These are phyloP conservation scores for Dicranocentrus wangi DNA, from an alignment of 2,888 invertebrate genomes.

Conservation along the genomic window DNA sequence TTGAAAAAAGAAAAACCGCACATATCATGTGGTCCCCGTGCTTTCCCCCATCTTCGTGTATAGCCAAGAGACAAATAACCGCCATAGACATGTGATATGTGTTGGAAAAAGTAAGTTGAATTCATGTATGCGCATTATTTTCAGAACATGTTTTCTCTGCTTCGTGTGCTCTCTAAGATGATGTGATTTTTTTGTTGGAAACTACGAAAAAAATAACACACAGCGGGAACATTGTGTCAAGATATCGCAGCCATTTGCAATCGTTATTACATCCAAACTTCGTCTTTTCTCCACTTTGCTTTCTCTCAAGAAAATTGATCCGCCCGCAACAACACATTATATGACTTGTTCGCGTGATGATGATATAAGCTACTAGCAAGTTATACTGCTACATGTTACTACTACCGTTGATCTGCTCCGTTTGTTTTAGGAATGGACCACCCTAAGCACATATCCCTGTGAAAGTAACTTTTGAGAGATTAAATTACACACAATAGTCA, in stretches of 20 bases:
- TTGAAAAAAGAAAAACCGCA: too few relatives aligned
- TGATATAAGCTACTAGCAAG: neutral
- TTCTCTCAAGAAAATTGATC: neutral
- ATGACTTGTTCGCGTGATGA: constrained; percentile 3
- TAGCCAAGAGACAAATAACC: constrained; percentile 11
- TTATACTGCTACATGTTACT: neutral
- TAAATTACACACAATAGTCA: too few relatives aligned
- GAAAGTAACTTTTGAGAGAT: too few relatives aligned
- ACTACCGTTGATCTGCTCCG: neutral
- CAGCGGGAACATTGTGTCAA: constrained; percentile 26
- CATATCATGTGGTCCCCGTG: too few relatives aligned
- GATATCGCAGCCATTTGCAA: constrained; percentile 27
- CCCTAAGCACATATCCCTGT: too few relatives aligned
- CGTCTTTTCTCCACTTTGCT: neutral
- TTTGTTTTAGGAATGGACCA: too few relatives aligned
- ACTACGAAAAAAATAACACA: constrained; percentile 15
- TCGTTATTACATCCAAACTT: constrained; percentile 12
- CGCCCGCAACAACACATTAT: neutral
- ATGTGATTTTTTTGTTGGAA: constrained; percentile 16
- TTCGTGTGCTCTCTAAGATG: neutral
- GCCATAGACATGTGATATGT: constrained; percentile 27
- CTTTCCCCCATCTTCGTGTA: neutral
- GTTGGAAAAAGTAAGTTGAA: constrained; percentile 12
- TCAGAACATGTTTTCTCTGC: constrained; percentile 6
- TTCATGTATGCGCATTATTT: constrained; percentile 22